Percentiles rank a stretch among this genome's conserved stretches.
Conservation (phyloP, 2,888 invertebrate genomes). For the Plutella xylostella region DNA sequence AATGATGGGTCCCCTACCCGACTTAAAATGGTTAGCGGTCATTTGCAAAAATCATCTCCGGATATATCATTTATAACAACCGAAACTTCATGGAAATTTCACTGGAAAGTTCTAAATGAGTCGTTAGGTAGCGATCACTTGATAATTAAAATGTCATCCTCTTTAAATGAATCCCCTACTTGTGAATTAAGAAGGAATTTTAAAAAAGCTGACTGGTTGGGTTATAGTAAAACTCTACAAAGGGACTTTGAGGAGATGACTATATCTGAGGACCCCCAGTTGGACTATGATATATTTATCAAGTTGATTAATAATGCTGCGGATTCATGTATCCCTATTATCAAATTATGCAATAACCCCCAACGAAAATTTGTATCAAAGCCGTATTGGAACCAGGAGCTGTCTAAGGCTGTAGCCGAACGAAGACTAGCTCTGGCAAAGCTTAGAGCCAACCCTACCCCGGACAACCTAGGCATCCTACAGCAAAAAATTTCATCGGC, state of each 20-base stretch:
- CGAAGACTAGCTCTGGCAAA: slow-evolving; percentile 10
- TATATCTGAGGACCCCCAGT: background rate
- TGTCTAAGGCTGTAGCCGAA: slow-evolving; percentile 10
- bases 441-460: slow-evolving; percentile 13
- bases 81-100: slow-evolving; percentile 14
- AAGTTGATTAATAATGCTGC: slow-evolving; percentile 11
- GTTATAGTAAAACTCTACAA: background rate
- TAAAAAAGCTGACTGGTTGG: slow-evolving; percentile 2
- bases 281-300: slow-evolving; percentile 1
- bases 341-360: slow-evolving; percentile 15
- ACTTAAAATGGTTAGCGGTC: slow-evolving; percentile 10
- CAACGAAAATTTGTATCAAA: slow-evolving; percentile 17
- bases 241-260: background rate
- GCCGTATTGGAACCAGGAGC: slow-evolving; percentile 19
- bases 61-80: slow-evolving; percentile 15
- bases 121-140: slow-evolving; percentile 17
- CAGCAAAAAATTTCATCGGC: slow-evolving; percentile 7
- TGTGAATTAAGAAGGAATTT: slow-evolving; percentile 8
- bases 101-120: slow-evolving; percentile 15
- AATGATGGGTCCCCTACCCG: slow-evolving; percentile 18
- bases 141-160: slow-evolving; percentile 14
- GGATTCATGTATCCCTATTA: slow-evolving; percentile 9
- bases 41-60: slow-evolving; percentile 14
- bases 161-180: no score
- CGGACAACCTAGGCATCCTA: slow-evolving; percentile 6